phyloP scores from a whole-genome alignment of 2,888 invertebrate genomes.

The Dryobotodes eremita region DNA sequence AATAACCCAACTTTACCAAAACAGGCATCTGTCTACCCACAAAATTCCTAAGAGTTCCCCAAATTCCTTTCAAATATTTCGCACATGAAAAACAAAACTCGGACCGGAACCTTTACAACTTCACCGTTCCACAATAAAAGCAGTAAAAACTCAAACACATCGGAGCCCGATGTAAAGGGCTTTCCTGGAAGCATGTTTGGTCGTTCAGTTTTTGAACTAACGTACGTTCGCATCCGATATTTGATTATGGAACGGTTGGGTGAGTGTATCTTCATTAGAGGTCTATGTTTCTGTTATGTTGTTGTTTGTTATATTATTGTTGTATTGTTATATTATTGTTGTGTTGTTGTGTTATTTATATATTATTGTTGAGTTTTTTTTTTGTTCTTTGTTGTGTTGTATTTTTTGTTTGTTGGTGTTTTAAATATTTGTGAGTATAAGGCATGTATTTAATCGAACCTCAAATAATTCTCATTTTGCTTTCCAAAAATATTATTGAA shows the following conservation, averaged over 20 bases:
- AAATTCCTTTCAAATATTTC: conserved; percentile 27
- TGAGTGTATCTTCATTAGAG: background rate
- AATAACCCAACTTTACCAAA: background rate
- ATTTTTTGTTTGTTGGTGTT: no score
- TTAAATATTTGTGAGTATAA: background rate
- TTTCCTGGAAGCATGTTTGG: conserved; percentile 31
- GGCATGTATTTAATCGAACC: no score
- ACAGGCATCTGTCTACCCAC: background rate
- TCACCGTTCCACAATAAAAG: conserved; percentile 33
- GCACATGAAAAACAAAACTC: conserved; percentile 17
- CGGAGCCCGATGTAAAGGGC: conserved; percentile 9
- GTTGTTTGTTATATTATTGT: no score
- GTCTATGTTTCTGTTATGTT: background rate
- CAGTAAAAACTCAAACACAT: conserved; percentile 35
- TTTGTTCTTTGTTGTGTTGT: no score
- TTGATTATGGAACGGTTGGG: background rate
- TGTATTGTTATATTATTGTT: no score
- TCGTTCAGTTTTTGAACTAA: conserved; percentile 16
- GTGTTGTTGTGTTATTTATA: no score
- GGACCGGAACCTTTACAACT: conserved; percentile 26
- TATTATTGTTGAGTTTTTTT: no score
- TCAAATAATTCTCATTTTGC: no score
- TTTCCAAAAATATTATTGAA: no score
- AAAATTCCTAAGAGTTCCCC: background rate
- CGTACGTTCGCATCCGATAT: background rate